Evolutionary conservation across 2,113 vertebrate species (phyloP).

Genomic region (Vanacampus margaritifer): DNA sequence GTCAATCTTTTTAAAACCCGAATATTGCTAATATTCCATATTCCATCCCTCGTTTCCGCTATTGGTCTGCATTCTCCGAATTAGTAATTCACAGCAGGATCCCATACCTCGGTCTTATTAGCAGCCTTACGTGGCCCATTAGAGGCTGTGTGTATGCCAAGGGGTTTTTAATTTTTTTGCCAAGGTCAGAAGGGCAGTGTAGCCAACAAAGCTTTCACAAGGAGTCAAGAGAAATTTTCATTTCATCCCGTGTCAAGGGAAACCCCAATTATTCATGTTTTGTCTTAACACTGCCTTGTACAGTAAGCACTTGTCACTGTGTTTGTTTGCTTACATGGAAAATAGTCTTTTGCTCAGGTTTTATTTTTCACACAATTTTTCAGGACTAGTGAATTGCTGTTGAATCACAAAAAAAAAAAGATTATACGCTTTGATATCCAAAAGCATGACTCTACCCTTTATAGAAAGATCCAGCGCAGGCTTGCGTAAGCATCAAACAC

Average conservation of each 20-base stretch:
- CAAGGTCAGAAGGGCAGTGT: constrained; percentile 48
- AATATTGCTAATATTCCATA: background rate
- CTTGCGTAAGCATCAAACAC: constrained; percentile 5
- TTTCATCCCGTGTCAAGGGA: constrained; percentile 33
- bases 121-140: constrained; percentile 62
- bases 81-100: constrained; percentile 54
- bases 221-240: constrained; percentile 14
- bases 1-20: too few relatives aligned
- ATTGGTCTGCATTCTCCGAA: constrained; percentile 26
- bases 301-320: constrained; percentile 32
- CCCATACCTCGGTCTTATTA: constrained; percentile 61
- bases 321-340: constrained; percentile 10
- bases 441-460: constrained; percentile 2
- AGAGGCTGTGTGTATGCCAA: constrained; percentile 48
- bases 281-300: constrained; percentile 22
- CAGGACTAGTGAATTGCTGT: constrained; percentile 5
- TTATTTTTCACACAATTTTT: constrained; percentile 5
- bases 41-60: constrained; percentile 8
- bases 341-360: background rate
- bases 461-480: constrained; percentile 3
- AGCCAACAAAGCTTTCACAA: constrained; percentile 27
- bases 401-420: background rate
- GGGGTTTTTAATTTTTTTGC: constrained; percentile 66
- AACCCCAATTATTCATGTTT: constrained; percentile 48
- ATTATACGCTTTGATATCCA: constrained; percentile 12